Base-by-base conservation (phyloP, 2,113 vertebrate species). In the Nyctibius bracteatus region DNA sequence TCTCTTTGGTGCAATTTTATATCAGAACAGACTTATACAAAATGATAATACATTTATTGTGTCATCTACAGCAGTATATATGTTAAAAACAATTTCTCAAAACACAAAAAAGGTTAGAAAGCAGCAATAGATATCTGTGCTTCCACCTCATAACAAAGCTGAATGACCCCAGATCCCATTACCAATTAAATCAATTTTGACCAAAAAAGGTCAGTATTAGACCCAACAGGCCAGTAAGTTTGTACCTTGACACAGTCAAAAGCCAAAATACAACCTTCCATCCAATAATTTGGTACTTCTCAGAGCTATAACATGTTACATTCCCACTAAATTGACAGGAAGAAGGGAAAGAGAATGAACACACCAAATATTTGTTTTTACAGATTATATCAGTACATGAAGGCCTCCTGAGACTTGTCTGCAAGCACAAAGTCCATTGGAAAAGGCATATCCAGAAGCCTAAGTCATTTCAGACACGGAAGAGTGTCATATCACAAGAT, bases 21-120 rank as follows among this genome's bases (percentile, higher is more conserved):
- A 78, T 87, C 81, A 73, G 74, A 95, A 94, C 71, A 81, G 82
- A 88, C 95, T 52, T 91, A 46, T 82, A 92, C 95, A 96, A 98
- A 97, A 96, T 82, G 80, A 67, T 61, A 97, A 97, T 96, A 98
- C 98, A 97, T 98, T 98, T 98, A 98, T 98, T 98, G 97, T 97
- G 87, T 97, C 96, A 93, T 95, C 97, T 98, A 97, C 94, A 98
- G 97, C 91, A 96, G 81, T 93, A 49, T 93, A 98, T 92, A 96
- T 94, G 90, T 94, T 95, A 97, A 97, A 96, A 96, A 98, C 94
- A 84, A 94, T 86, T 91, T 86, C 79, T 91, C 80, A 94, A 92
- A 97, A 97, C 97, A 97, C 96, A 97, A 96, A 91, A 90, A 92
- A 82, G 66, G 30, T 97, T 97, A 96, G 61, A 92, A 95, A 95